Conservation (phyloP, 2,797 vertebrate species). For the Bovichtus variegatus region DNA sequence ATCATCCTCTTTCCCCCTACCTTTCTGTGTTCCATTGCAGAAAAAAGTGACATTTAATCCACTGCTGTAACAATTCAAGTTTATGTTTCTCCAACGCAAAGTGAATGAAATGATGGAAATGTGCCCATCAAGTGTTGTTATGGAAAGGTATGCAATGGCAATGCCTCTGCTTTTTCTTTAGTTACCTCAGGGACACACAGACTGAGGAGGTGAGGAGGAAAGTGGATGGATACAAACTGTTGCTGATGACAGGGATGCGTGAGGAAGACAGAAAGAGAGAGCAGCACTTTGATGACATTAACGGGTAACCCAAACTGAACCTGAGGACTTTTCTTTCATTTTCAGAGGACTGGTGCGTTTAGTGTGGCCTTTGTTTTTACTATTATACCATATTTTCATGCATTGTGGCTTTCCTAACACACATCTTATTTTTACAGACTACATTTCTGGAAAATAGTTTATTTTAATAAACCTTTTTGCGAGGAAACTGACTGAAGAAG, state of each 20-base stretch:
- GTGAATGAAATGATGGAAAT: slow-evolving; percentile 5
- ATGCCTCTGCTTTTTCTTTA: slow-evolving; percentile 26
- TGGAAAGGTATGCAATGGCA: background rate
- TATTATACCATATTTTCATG: background rate
- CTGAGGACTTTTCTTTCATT: slow-evolving; percentile 38
- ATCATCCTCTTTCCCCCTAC: slow-evolving; percentile 72
- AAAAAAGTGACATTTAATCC: slow-evolving; percentile 25
- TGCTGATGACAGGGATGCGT: slow-evolving; percentile 58
- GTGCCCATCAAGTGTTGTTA: background rate
- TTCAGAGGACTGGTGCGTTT: background rate
- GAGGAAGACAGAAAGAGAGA: slow-evolving; percentile 62
- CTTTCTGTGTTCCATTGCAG: slow-evolving; percentile 58
- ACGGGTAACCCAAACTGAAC: slow-evolving; percentile 59
- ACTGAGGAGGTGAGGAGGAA: slow-evolving; percentile 52
- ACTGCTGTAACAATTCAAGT: background rate
- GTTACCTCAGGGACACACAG: slow-evolving; percentile 51
- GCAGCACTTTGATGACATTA: slow-evolving; percentile 83
- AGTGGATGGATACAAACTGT: slow-evolving; percentile 72
- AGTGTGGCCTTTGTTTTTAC: background rate
- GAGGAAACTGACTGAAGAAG: background rate
- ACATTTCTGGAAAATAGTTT: too few relatives aligned
- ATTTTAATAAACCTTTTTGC: too few relatives aligned
- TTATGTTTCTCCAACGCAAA: background rate
- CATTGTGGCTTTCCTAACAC: background rate
- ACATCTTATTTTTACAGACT: background rate